phyloP scores from a whole-genome alignment of 2,888 invertebrate species.

The Cinara cedri region DNA sequence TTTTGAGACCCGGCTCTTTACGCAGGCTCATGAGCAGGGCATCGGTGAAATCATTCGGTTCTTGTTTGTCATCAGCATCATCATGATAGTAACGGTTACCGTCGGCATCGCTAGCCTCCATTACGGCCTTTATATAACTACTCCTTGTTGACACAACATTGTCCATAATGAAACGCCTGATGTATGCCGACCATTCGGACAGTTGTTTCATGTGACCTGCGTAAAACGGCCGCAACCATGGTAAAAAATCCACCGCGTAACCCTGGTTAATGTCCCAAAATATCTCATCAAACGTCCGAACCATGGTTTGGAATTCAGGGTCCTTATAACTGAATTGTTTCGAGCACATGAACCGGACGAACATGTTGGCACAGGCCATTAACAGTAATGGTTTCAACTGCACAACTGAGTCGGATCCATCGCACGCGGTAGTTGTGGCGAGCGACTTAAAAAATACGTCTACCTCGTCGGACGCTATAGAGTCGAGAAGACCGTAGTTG shows the following conservation, averaged over 20 bases:
- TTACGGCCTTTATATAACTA: neutral
- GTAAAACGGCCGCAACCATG: conserved; percentile 80
- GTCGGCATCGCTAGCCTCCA: neutral
- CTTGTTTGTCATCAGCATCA: conserved; percentile 60
- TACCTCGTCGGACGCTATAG: conserved; percentile 70
- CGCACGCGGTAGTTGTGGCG: conserved; percentile 60
- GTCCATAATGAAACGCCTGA: conserved; percentile 74
- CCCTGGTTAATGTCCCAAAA: conserved; percentile 89
- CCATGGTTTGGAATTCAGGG: conserved; percentile 71
- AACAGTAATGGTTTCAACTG: conserved; percentile 76
- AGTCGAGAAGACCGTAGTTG: conserved; percentile 73
- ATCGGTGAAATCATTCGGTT: conserved; percentile 74
- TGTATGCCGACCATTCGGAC: conserved; percentile 73
- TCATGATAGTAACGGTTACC: conserved; percentile 59
- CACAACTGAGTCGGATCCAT: conserved; percentile 60
- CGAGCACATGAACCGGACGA: conserved; percentile 86
- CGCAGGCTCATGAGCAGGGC: conserved; percentile 75
- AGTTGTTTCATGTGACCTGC: conserved; percentile 70
- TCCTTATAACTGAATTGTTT: conserved; percentile 75
- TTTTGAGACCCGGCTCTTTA: conserved; percentile 72
- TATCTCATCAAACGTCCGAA: conserved; percentile 80
- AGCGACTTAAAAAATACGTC: conserved; percentile 69
- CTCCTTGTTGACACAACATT: conserved; percentile 61
- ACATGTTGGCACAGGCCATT: conserved; percentile 82
- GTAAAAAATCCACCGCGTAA: conserved; percentile 84